Percentiles rank a stretch among this genome's conserved stretches.
These are phyloP conservation scores for Kobus ellipsiprymnus DNA, from an alignment of 2,113 vertebrate species.

Conservation along the genomic window DNA sequence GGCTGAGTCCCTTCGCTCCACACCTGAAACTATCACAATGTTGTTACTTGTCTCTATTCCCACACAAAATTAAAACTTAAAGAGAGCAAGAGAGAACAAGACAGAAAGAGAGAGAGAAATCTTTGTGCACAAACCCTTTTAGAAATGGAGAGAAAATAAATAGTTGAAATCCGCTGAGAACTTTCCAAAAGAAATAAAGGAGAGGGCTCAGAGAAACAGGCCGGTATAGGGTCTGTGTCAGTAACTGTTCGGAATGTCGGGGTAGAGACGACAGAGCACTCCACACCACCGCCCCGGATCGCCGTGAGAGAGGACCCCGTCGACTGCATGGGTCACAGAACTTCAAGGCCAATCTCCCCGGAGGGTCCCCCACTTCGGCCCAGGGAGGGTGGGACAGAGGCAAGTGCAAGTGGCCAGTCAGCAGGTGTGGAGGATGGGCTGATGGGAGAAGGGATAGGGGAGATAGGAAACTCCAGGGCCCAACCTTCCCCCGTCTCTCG, in stretches of 20 bases:
- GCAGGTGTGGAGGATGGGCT: neutral
- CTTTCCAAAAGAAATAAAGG: neutral
- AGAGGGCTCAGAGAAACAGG: neutral
- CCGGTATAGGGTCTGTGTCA: neutral
- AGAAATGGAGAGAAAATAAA: slow-evolving; percentile 23
- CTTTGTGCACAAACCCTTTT: neutral
- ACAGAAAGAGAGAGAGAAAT: neutral
- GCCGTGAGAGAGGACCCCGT: rapidly evolving
- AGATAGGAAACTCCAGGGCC: neutral
- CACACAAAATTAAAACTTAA: neutral
- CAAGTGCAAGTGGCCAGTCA: too few species aligned
- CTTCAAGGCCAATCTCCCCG: neutral
- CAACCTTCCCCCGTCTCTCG: neutral
- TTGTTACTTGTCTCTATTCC: neutral
- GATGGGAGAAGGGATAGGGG: neutral
- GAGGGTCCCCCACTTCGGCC: neutral
- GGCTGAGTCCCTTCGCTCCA: too few species aligned
- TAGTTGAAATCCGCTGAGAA: neutral
- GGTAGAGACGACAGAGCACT: neutral
- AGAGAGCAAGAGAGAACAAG: neutral
- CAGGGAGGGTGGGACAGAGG: neutral
- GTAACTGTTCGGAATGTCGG: rapidly evolving
- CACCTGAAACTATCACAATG: too few species aligned
- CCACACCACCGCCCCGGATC: rapidly evolving
- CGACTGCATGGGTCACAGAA: neutral